Percentiles rank a stretch among this genome's conserved stretches.
Conservation (phyloP, 2,888 invertebrate species). For the Torymus tubicola region DNA sequence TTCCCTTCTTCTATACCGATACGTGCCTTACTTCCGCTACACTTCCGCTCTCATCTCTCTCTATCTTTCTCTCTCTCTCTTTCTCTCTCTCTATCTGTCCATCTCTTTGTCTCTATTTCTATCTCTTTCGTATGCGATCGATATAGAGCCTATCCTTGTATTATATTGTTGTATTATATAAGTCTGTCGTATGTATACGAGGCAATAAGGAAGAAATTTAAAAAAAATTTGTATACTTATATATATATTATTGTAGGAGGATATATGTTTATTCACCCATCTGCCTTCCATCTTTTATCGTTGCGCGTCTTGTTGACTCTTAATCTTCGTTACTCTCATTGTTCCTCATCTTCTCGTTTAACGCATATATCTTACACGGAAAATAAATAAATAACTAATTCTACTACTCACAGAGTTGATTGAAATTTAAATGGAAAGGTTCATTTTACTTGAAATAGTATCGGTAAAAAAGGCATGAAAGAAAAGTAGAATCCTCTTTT, state of each 20-base stretch:
- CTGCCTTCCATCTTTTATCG: conserved; percentile 19
- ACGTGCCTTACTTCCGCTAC: conserved; percentile 2
- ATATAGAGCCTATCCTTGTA: conserved; percentile 5
- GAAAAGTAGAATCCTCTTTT: too few species aligned
- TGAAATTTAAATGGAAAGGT: too few species aligned
- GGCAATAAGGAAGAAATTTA: too few species aligned
- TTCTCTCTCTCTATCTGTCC: neutral
- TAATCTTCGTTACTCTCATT: too few species aligned
- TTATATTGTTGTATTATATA: conserved; percentile 10
- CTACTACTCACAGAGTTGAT: too few species aligned
- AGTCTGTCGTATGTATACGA: neutral
- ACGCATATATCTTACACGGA: too few species aligned
- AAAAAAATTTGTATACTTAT: neutral
- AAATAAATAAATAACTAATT: too few species aligned
- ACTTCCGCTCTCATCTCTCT: neutral
- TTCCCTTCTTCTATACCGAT: too few species aligned
- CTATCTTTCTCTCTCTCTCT: neutral
- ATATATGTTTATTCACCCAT: neutral
- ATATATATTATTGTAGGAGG: neutral
- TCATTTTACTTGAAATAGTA: too few species aligned
- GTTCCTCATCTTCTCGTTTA: too few species aligned
- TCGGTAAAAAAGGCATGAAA: too few species aligned
- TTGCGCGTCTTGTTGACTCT: neutral
- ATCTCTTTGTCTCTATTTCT: neutral
- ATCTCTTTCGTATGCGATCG: neutral